Conservation (phyloP, 2,113 vertebrate genomes). For the Rhinopomastus cyanomelas region DNA sequence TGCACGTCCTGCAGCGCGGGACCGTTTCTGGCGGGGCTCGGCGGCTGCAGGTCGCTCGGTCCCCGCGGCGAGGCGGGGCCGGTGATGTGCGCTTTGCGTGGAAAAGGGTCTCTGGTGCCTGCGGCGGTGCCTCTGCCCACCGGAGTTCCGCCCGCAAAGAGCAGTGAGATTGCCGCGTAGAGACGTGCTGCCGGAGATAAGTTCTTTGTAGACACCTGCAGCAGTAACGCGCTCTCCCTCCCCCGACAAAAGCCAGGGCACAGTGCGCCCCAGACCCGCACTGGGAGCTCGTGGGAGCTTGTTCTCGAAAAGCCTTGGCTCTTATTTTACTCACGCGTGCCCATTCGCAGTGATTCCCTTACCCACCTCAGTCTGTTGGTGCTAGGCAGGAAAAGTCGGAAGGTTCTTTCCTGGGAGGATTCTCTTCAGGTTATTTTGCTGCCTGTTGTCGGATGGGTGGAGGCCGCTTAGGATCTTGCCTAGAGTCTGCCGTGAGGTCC, state of each 20-base stretch:
- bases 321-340: neutral
- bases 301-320: neutral
- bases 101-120: neutral
- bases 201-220: too few species aligned
- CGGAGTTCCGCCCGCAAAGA: too few species aligned
- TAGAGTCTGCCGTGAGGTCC: neutral
- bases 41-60: neutral
- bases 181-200: neutral
- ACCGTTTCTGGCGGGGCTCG: neutral
- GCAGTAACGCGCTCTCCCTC: too few species aligned
- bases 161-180: neutral
- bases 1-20: neutral
- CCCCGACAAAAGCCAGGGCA: too few species aligned
- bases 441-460: neutral
- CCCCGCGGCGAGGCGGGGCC: neutral
- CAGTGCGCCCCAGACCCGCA: too few species aligned
- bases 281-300: neutral
- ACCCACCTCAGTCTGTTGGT: neutral
- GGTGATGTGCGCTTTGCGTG: accelerated
- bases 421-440: neutral
- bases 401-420: neutral
- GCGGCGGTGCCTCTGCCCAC: neutral
- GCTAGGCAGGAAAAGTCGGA: neutral
- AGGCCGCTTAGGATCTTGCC: neutral
- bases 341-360: neutral